phyloP scores from a whole-genome alignment of 2,888 invertebrate species.

The Pseudococcus jackbeardsleyi region DNA sequence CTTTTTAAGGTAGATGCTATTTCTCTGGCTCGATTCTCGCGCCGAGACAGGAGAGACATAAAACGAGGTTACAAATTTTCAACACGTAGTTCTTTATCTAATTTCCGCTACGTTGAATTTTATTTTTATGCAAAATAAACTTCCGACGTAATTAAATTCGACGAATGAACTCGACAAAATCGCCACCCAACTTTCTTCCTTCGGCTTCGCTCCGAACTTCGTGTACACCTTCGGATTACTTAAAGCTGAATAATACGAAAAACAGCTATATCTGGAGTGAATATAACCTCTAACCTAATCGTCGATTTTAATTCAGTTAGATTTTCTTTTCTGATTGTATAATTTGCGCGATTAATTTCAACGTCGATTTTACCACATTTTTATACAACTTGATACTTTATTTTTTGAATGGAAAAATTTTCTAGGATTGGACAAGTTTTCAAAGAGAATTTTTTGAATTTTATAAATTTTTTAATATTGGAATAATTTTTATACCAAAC shows the following conservation, averaged over 20 bases:
- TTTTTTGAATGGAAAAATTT: too few relatives aligned
- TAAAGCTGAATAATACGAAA: background rate
- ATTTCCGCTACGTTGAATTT: constrained; percentile 42
- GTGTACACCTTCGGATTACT: background rate
- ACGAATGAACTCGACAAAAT: constrained; percentile 38
- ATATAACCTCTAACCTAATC: constrained; percentile 25
- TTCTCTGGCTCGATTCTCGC: background rate
- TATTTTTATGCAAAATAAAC: constrained; percentile 44
- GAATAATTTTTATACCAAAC: too few relatives aligned
- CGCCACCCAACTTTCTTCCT: constrained; percentile 24
- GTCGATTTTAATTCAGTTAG: constrained; percentile 11
- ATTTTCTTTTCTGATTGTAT: background rate
- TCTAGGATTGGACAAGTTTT: too few relatives aligned
- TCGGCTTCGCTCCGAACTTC: background rate
- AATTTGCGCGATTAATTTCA: background rate
- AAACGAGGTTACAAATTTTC: constrained; percentile 38
- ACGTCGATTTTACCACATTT: background rate
- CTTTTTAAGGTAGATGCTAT: background rate
- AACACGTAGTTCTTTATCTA: constrained; percentile 44
- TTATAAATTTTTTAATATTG: too few relatives aligned
- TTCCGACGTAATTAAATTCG: constrained; percentile 44
- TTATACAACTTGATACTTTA: too few relatives aligned
- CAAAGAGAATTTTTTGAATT: too few relatives aligned
- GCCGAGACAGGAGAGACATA: background rate
- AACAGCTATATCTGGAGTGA: background rate